phyloP scores from a whole-genome alignment of 2,113 vertebrate species.

The Muntiacus muntjak region DNA sequence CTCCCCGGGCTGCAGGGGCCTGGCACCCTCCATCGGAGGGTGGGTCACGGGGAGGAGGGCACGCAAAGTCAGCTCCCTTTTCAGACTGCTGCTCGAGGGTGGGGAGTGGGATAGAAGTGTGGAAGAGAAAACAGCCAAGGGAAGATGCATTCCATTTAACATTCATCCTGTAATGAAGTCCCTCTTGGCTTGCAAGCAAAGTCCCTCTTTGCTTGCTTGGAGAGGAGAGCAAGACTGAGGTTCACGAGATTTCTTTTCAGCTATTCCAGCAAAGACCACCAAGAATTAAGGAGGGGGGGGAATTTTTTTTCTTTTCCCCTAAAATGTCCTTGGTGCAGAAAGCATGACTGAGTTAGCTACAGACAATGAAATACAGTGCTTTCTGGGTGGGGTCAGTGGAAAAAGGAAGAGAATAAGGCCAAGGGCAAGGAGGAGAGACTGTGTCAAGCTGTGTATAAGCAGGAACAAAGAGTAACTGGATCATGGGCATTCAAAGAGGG shows the following conservation, averaged over 20 bases:
- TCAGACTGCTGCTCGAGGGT: background rate
- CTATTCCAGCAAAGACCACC: background rate
- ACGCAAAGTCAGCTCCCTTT: background rate
- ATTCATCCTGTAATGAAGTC: background rate
- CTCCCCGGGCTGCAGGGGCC: background rate
- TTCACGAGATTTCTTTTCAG: background rate
- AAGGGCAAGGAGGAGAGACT: background rate
- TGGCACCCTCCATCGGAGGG: background rate
- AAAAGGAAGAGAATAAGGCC: background rate
- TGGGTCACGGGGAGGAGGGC: background rate
- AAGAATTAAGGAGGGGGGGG: background rate
- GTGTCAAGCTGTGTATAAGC: background rate
- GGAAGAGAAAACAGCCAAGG: background rate
- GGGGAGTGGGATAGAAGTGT: background rate
- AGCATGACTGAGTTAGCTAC: background rate
- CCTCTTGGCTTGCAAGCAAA: background rate
- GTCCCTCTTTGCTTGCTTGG: background rate
- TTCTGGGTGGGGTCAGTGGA: conserved; percentile 6
- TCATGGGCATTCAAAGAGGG: background rate
- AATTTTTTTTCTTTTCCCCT: background rate
- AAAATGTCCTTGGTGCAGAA: conserved; percentile 19
- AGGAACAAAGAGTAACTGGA: background rate
- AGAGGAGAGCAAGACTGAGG: background rate
- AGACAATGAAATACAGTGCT: background rate
- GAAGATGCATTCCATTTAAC: background rate